A percentile compares a stretch with the other conserved stretches of the same genome.
Conservation (phyloP, 2,113 vertebrate species). For the Hemibagrus wyckioides region DNA sequence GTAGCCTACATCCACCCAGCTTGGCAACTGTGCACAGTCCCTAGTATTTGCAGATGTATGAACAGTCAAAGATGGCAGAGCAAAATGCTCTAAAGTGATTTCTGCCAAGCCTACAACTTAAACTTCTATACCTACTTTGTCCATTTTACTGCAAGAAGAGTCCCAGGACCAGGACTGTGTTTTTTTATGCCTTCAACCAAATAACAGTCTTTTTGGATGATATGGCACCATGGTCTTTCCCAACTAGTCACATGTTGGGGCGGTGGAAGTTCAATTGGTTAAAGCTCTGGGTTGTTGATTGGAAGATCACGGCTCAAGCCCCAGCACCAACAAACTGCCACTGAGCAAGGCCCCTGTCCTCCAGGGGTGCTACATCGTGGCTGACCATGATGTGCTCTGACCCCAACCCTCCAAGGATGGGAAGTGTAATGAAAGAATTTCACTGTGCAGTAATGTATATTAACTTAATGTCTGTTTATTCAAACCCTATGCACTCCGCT, state of each 20-base stretch:
- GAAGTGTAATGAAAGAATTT: too few relatives aligned
- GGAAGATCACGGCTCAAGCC: too few relatives aligned
- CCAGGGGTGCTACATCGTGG: too few relatives aligned
- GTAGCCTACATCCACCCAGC: conserved; percentile 11
- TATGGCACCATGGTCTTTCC: neutral
- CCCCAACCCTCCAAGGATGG: too few relatives aligned
- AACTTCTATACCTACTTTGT: neutral
- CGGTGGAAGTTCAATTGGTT: too few relatives aligned
- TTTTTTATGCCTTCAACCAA: neutral
- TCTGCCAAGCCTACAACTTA: neutral
- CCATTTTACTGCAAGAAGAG: neutral
- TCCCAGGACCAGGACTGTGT: neutral
- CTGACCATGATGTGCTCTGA: too few relatives aligned
- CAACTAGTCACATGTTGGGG: neutral
- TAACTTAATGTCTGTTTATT: neutral
- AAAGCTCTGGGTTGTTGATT: too few relatives aligned
- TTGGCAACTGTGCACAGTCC: conserved; percentile 1
- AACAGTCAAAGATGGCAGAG: neutral
- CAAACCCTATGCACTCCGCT: neutral
- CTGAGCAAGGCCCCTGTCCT: too few relatives aligned
- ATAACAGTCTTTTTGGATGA: neutral
- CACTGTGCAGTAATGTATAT: too few relatives aligned
- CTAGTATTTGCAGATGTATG: neutral
- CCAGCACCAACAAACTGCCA: too few relatives aligned
- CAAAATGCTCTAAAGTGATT: neutral